These are phyloP conservation scores for Cephalopterus ornatus DNA, from an alignment of 2,113 vertebrate species.

Conservation along the genomic window DNA sequence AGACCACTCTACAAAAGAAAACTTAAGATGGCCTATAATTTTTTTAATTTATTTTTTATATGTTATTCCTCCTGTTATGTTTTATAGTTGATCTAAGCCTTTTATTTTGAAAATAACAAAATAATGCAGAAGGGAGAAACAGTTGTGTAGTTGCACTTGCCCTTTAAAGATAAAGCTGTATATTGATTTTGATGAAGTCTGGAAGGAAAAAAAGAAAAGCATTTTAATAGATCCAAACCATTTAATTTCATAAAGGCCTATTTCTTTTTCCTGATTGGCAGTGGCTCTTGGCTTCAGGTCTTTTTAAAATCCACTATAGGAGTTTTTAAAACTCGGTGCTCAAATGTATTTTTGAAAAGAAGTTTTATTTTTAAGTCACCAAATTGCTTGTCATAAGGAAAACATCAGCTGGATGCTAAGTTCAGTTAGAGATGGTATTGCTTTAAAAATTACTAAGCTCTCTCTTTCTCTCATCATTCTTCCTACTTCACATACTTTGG, in stretches of 20 bases:
- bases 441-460: background rate
- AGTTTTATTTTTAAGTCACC: background rate
- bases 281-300: background rate
- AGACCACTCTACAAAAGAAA: background rate
- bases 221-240: background rate
- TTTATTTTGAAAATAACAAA: background rate
- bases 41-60: background rate
- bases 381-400: background rate
- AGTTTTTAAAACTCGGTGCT: background rate
- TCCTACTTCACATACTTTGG: background rate
- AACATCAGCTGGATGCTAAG: background rate
- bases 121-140: background rate
- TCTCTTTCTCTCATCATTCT: background rate
- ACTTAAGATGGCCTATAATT: background rate
- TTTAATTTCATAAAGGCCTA: background rate
- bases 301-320: background rate
- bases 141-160: background rate
- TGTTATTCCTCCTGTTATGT: background rate
- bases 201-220: background rate
- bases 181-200: background rate
- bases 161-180: background rate
- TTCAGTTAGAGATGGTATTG: background rate
- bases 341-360: background rate
- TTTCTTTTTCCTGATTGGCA: background rate
- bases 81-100: background rate